Evolutionary conservation across 1,140 invertebrate species (phyloP).

Genomic region (Diploscapter pachys): DNA sequence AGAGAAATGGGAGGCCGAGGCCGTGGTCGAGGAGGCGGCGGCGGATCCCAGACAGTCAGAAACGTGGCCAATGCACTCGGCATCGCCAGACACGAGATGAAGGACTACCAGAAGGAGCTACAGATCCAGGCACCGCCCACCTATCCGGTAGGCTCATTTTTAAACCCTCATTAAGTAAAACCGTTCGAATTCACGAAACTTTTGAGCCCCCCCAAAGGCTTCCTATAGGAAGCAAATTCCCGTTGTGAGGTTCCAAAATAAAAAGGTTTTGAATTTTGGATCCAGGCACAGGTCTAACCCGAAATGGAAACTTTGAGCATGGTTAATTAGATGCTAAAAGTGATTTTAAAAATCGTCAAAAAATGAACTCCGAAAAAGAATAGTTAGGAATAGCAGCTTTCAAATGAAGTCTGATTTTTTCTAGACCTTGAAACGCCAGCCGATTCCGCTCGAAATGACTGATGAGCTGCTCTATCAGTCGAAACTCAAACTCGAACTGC

Average conservation of each 20-base stretch:
- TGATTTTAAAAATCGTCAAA: neutral
- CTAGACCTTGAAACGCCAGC: conserved; percentile 5
- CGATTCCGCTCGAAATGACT: conserved; percentile 16
- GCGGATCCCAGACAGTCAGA: conserved; percentile 6
- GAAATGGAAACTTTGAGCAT: no score
- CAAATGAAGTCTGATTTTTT: neutral
- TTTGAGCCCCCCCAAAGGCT: neutral
- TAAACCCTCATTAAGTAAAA: neutral
- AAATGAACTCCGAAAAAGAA: neutral
- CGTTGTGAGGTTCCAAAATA: neutral
- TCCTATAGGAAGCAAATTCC: neutral
- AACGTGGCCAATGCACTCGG: conserved; percentile 43
- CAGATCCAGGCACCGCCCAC: conserved; percentile 42
- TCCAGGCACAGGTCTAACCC: neutral
- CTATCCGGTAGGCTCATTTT: conserved; percentile 39
- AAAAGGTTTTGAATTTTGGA: neutral
- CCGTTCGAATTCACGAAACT: neutral
- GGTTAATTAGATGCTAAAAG: neutral
- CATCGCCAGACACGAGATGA: conserved; percentile 45
- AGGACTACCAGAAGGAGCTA: conserved; percentile 30
- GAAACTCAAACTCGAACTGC: conserved; percentile 21
- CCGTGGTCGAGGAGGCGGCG: conserved; percentile 14
- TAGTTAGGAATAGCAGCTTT: neutral
- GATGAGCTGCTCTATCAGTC: conserved; percentile 19
- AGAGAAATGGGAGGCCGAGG: conserved; percentile 13